Conservation (phyloP, 2,797 vertebrate species). For the Pipistrellus pygmaeus region DNA sequence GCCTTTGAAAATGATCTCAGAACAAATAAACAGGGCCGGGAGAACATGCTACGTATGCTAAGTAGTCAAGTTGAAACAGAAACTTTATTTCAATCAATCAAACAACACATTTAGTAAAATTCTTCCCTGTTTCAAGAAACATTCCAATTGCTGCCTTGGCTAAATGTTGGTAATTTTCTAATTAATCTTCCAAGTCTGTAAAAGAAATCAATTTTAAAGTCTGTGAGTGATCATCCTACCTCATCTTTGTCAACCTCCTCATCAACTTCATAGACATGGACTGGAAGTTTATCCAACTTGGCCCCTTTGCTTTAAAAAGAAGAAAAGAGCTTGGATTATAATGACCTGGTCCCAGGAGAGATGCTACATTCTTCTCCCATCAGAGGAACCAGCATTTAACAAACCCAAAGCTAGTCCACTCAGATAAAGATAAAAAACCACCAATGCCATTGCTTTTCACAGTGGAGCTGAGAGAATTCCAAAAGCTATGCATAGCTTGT, state of each 20-base stretch:
- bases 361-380: not conserved
- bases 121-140: slow-evolving; percentile 50
- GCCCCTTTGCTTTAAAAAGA: slow-evolving; percentile 91
- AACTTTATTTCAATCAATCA: slow-evolving; percentile 34
- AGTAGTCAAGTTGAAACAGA: slow-evolving; percentile 35
- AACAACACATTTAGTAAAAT: not conserved
- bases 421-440: not conserved
- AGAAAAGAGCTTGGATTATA: slow-evolving; percentile 68
- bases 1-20: slow-evolving; percentile 68
- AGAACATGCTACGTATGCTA: slow-evolving; percentile 26
- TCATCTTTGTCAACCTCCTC: slow-evolving; percentile 99
- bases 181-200: not conserved
- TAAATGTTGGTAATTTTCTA: slow-evolving; percentile 1
- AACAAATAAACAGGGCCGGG: slow-evolving; percentile 70
- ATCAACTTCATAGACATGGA: slow-evolving; percentile 98
- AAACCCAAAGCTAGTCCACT: not conserved
- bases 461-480: not conserved
- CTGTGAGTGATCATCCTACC: slow-evolving; percentile 85
- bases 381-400: not conserved
- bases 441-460: no score
- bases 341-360: not conserved
- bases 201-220: not conserved
- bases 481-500: not conserved
- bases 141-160: slow-evolving; percentile 38
- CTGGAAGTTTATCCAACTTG: slow-evolving; percentile 94